A percentile compares a stretch with the other conserved stretches of the same genome.
These are phyloP conservation scores for Antitype chi DNA, from an alignment of 2,888 invertebrate genomes.

Conservation along the genomic window DNA sequence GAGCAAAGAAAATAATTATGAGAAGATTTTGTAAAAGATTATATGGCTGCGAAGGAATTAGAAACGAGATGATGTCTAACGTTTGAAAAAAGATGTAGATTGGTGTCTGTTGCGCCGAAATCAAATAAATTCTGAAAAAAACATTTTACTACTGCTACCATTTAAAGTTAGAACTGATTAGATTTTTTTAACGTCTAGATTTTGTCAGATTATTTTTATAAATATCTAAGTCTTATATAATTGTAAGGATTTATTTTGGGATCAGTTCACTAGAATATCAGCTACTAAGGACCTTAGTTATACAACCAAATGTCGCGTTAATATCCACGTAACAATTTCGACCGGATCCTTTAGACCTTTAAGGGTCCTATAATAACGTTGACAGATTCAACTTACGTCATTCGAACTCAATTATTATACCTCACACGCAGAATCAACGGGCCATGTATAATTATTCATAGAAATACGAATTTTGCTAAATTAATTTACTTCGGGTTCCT, in stretches of 20 bases:
- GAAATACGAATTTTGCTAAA: conserved; percentile 70
- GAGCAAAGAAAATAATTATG: not conserved
- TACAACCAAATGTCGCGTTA: not conserved
- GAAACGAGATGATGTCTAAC: not conserved
- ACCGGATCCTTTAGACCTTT: conserved; percentile 21
- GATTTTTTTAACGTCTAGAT: not conserved
- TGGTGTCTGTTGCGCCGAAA: not conserved
- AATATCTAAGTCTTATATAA: not conserved
- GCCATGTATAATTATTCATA: conserved; percentile 68
- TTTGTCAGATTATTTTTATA: not conserved
- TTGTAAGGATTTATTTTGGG: not conserved
- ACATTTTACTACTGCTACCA: not conserved
- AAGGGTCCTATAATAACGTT: conserved; percentile 47
- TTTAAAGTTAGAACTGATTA: not conserved
- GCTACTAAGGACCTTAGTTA: not conserved
- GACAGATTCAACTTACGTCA: conserved; percentile 62
- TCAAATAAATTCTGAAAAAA: not conserved
- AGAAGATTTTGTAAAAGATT: not conserved
- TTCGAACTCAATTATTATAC: conserved; percentile 67
- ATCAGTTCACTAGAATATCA: not conserved
- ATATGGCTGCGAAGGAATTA: not conserved
- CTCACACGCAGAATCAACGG: conserved; percentile 62
- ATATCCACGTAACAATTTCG: conserved; percentile 8
- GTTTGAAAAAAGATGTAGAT: not conserved
- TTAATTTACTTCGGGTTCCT: conserved; percentile 71